Evolutionary conservation across 2,888 invertebrate genomes (phyloP), one percentile per base, ranked within the genome.

Genomic region (Nesidiocoris tenuis): DNA sequence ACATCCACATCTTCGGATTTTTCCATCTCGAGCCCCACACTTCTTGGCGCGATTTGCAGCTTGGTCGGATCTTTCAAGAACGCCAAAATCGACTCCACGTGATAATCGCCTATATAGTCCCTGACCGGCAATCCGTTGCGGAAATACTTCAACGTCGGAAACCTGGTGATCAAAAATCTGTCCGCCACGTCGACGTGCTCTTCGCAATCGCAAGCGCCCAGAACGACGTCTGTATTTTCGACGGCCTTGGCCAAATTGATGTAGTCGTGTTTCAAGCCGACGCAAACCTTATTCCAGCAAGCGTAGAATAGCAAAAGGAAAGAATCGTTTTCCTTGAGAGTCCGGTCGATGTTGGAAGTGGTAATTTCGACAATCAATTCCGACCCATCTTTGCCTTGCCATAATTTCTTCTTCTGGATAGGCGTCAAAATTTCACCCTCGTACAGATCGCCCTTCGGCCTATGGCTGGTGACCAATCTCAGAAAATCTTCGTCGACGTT

Each of bases 141-240:
- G 22, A 75, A 68, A 21, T 75, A 75, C 24, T 75, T 75, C 22
- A 75, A 57, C 0, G 67, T 68, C 9, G 75, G 75, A 21, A 75
- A 75, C 22, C 61, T 57, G 54, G 21, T 24, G 23, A 75, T 61
- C 2, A 75, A 23, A 61, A 57, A 68, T 16, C 24, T 67, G 25
- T 75, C 75, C 1, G 75, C 75, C n/a, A 75, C 61, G 67, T 68
- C 75, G 12, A 68, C 68, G 23, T 75, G 23, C 18, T 75, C 75
- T 63, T 75, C 75, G 56, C 68, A 67, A 18, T 75, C 68, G 64
- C 64, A 64, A 3, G 75, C 75, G n/a, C 39, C 67, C 23, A 75
- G 3, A 23, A 65, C 68, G 1, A 67, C 63, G 18, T 75, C 61
- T 39, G 59, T 17, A 19, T 75, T 75, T 19, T 75, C 75, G 1